A percentile compares a stretch with the other conserved stretches of the same genome.
phyloP scores from a whole-genome alignment of 37 sponge, comb jelly and placozoan species.

The Ephydatia muelleri region DNA sequence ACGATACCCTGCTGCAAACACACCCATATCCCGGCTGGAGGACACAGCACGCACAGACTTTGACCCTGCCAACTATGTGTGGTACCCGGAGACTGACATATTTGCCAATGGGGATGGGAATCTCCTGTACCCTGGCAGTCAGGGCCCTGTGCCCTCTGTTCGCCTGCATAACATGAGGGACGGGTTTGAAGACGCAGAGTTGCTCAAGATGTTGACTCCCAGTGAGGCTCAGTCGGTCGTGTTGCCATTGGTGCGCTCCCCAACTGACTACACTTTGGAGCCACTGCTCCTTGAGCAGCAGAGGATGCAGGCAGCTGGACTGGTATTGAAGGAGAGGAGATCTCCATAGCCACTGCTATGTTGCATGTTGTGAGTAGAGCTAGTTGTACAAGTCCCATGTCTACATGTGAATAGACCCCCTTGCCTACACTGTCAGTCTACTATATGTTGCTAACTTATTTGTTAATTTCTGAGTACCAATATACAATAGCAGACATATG shows the following conservation, averaged over 20 bases:
- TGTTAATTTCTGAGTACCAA: no score
- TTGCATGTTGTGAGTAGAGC: no score
- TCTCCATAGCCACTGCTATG: no score
- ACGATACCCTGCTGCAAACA: conserved; percentile 8
- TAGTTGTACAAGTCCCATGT: no score
- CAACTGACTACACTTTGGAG: conserved; percentile 43
- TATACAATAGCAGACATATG: no score
- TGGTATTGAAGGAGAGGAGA: neutral
- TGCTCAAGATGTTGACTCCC: conserved; percentile 7
- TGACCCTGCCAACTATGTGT: conserved; percentile 46
- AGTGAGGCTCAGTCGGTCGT: neutral
- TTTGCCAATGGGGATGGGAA: conserved; percentile 53
- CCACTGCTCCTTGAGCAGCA: conserved; percentile 23
- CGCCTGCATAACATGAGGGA: conserved; percentile 33
- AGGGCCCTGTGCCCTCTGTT: conserved; percentile 17
- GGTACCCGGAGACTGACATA: conserved; percentile 35
- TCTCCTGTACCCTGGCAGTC: conserved; percentile 25
- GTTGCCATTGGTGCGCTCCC: neutral
- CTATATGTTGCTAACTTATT: no score
- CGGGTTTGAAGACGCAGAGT: conserved; percentile 46
- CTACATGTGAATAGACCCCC: no score
- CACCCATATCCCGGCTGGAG: neutral
- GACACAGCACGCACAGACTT: conserved; percentile 35
- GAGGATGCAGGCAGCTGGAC: conserved; percentile 14
- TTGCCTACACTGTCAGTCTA: no score